Conservation (phyloP, 2,888 invertebrate species). For the Catocala fraxini region DNA sequence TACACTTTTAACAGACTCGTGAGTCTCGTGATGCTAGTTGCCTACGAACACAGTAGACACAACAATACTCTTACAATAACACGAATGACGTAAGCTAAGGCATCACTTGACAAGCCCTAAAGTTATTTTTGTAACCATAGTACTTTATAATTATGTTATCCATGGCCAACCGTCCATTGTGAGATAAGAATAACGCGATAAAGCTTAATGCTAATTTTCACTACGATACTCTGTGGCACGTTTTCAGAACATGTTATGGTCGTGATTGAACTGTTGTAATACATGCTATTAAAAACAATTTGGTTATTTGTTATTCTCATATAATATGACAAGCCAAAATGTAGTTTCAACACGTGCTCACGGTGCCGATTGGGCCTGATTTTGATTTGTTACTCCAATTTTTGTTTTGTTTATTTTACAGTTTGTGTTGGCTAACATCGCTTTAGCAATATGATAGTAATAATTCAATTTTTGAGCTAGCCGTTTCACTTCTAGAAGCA, state of each 20-base stretch:
- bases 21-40: not conserved
- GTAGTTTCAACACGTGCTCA: no score
- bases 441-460: no score
- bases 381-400: no score
- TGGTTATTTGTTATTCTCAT: no score
- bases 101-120: constrained; percentile 20
- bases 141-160: constrained; percentile 34
- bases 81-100: constrained; percentile 30
- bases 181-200: constrained; percentile 49
- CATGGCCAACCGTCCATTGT: constrained; percentile 40
- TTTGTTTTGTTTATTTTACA: no score
- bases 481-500: no score
- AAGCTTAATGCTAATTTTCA: constrained; percentile 34
- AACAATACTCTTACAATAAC: not conserved
- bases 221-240: constrained; percentile 31
- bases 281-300: no score
- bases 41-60: not conserved
- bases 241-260: constrained; percentile 38
- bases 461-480: no score
- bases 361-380: no score
- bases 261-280: constrained; percentile 23
- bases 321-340: no score
- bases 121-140: constrained; percentile 38
- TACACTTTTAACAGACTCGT: no score
- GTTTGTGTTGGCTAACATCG: no score